Percentiles rank a stretch among this genome's conserved stretches.
Conservation (phyloP, 2,113 vertebrate species). For the Epinephelus lanceolatus region DNA sequence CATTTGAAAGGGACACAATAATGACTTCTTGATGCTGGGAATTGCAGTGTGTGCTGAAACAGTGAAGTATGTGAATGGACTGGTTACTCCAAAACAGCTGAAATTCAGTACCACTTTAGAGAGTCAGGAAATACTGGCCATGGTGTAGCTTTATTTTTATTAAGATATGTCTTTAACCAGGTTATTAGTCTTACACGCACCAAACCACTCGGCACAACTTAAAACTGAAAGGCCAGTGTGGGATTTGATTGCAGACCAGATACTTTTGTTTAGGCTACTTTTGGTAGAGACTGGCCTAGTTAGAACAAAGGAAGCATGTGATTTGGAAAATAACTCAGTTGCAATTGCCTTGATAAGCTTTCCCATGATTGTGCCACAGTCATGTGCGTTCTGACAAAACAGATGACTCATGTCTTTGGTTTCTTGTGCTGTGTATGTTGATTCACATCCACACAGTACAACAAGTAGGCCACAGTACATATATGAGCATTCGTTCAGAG, state of each 20-base stretch:
- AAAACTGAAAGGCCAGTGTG: not conserved
- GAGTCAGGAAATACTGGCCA: not conserved
- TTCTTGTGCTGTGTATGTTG: not conserved
- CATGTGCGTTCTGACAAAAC: not conserved
- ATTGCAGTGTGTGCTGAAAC: not conserved
- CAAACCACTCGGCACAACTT: not conserved
- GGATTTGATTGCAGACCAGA: not conserved
- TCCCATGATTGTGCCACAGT: not conserved
- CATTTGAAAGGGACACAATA: not conserved
- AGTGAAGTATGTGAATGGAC: not conserved
- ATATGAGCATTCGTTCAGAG: too few species aligned
- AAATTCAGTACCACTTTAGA: not conserved
- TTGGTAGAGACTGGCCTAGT: slow-evolving; percentile 13
- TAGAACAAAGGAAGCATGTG: slow-evolving; percentile 31
- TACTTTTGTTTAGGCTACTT: not conserved
- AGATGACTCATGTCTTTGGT: slow-evolving; percentile 13
- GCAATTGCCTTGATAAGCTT: not conserved
- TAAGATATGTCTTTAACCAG: not conserved
- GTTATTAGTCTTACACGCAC: not conserved
- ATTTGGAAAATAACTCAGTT: slow-evolving; percentile 1
- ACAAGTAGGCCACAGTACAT: not conserved
- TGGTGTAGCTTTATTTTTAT: not conserved
- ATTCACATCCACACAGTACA: not conserved
- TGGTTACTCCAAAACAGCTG: not conserved
- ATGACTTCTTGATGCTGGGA: not conserved